Evolutionary conservation across 2,113 vertebrate genomes (phyloP).

Genomic region (Gadus chalcogrammus): DNA sequence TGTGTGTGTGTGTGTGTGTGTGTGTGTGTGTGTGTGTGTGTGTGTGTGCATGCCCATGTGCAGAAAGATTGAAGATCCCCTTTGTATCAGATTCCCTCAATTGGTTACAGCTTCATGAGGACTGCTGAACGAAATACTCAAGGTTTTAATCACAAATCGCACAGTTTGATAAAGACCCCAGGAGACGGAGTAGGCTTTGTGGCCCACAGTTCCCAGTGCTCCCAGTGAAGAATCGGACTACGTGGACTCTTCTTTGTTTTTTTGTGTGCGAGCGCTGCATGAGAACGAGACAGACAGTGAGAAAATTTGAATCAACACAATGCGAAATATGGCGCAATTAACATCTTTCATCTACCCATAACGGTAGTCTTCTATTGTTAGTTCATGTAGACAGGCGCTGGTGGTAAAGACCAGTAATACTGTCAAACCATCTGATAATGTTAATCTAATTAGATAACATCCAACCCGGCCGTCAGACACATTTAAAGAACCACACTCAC

Average conservation of each 20-base stretch:
- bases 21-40: background rate
- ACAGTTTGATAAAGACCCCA: too few relatives aligned
- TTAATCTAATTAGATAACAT: constrained; percentile 18
- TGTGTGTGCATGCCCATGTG: constrained; percentile 4
- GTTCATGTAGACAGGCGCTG: background rate
- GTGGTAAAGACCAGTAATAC: constrained; percentile 11
- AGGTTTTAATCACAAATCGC: too few relatives aligned
- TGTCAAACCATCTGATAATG: constrained; percentile 20
- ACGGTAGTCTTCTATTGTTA: background rate
- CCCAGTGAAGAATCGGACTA: too few relatives aligned
- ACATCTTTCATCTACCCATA: constrained; percentile 30
- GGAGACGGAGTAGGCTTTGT: too few relatives aligned
- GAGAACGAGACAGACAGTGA: background rate
- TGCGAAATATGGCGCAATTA: constrained; percentile 22
- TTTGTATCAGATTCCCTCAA: too few relatives aligned
- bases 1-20: too few relatives aligned
- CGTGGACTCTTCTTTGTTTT: too few relatives aligned
- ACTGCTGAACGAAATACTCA: too few relatives aligned
- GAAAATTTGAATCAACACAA: background rate
- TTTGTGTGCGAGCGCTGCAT: too few relatives aligned
- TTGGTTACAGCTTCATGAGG: too few relatives aligned
- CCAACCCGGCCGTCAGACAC: constrained; percentile 21
- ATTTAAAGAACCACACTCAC: constrained; percentile 15
- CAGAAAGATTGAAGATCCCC: too few relatives aligned
- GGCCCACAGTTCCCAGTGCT: too few relatives aligned